A percentile compares a stretch with the other conserved stretches of the same genome.
Evolutionary conservation across 1,140 invertebrate genomes (phyloP).

Genomic region (Phthorimaea operculella): DNA sequence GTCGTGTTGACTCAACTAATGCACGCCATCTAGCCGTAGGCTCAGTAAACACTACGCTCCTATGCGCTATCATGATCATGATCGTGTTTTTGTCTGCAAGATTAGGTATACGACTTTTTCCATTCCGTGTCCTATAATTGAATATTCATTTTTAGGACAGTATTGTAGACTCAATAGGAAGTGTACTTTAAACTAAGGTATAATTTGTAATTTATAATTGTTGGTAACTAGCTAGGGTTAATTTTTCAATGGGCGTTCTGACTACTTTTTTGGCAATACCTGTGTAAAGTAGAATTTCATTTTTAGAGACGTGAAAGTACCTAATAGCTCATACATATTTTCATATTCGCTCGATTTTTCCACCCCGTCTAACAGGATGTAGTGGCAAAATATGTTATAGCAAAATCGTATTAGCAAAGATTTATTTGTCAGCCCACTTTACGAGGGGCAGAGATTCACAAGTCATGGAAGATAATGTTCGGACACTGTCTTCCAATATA

Average conservation of each 20-base stretch:
- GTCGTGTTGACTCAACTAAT: constrained; percentile 53
- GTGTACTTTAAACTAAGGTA: no score
- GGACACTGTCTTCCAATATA: constrained; percentile 29
- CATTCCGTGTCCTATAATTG: neutral
- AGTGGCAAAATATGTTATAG: constrained; percentile 42
- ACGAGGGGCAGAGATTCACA: constrained; percentile 36
- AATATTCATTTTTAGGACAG: no score
- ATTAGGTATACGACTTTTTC: constrained; percentile 20
- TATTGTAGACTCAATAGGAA: no score
- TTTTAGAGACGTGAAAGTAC: no score
- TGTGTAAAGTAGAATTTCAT: no score
- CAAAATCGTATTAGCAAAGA: constrained; percentile 59
- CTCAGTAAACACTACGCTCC: constrained; percentile 34
- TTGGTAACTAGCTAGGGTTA: no score
- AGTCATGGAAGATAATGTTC: constrained; percentile 59
- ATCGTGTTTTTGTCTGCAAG: constrained; percentile 34
- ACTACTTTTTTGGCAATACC: no score
- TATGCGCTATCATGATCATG: constrained; percentile 10
- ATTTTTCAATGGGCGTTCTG: no score
- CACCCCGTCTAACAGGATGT: constrained; percentile 7
- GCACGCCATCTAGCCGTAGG: constrained; percentile 55
- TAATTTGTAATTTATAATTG: no score
- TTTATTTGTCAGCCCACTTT: constrained; percentile 51
- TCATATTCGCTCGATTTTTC: neutral
- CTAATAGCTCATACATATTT: neutral